These are phyloP conservation scores for Venusia cambrica DNA, from an alignment of 2,888 invertebrate species.

Conservation along the genomic window DNA sequence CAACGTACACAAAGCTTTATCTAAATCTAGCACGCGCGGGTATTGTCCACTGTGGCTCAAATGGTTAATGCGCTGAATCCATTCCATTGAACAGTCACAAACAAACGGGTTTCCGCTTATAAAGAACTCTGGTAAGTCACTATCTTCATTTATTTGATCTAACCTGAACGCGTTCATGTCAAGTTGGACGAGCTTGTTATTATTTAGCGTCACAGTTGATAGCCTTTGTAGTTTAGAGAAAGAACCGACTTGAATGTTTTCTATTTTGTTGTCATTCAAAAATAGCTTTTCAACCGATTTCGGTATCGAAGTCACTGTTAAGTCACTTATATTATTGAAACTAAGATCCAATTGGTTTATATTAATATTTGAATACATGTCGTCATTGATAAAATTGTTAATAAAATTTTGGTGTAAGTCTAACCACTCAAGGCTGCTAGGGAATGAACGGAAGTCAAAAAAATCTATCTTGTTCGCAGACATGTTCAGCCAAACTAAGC, in stretches of 20 bases:
- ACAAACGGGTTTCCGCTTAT: conserved; percentile 91
- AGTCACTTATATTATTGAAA: conserved; percentile 85
- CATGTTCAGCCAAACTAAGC: conserved; percentile 89
- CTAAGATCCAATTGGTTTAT: conserved; percentile 88
- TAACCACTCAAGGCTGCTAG: conserved; percentile 87
- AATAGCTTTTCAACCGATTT: conserved; percentile 86
- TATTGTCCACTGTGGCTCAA: conserved; percentile 87
- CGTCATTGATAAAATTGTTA: conserved; percentile 81
- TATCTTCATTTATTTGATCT: conserved; percentile 84
- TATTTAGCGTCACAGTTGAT: conserved; percentile 87
- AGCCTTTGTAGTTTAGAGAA: conserved; percentile 85
- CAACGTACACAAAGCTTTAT: conserved; percentile 87
- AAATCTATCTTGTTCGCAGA: conserved; percentile 87
- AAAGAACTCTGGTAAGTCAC: conserved; percentile 89
- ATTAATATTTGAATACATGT: conserved; percentile 76
- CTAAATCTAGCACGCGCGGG: conserved; percentile 90
- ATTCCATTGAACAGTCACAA: conserved; percentile 94
- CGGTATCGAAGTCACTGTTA: conserved; percentile 85
- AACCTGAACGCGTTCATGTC: conserved; percentile 87
- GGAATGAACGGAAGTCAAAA: conserved; percentile 89
- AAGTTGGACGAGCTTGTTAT: conserved; percentile 86
- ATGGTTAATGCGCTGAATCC: conserved; percentile 90
- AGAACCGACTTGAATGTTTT: conserved; percentile 84
- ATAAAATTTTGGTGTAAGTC: conserved; percentile 90
- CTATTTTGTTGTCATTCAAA: conserved; percentile 87